These are phyloP conservation scores for Parazoanthus atlanticus DNA, from an alignment of 92 coral and sea anemone genomes.

Conservation along the genomic window DNA sequence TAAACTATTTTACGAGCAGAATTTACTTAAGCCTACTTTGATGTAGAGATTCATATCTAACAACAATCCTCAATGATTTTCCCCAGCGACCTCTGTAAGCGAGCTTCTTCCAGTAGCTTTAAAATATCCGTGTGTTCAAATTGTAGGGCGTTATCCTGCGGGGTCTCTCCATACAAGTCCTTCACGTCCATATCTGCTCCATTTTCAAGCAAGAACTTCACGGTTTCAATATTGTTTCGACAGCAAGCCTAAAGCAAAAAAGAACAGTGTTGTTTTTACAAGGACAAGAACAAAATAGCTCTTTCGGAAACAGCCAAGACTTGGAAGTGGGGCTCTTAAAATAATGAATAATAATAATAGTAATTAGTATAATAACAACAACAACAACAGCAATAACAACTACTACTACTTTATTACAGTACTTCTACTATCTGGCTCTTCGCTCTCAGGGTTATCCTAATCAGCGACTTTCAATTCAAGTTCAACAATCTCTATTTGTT, in stretches of 20 bases:
- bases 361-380: too few relatives aligned
- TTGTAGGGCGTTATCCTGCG: constrained; percentile 72
- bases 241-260: constrained; percentile 80
- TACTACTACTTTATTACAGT: too few relatives aligned
- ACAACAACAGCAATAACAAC: too few relatives aligned
- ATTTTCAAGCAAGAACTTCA: constrained; percentile 69
- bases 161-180: constrained; percentile 83
- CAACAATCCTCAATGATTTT: neutral
- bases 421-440: too few relatives aligned
- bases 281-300: neutral
- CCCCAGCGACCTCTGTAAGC: neutral
- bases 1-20: too few relatives aligned
- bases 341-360: too few relatives aligned
- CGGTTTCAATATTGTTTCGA: constrained; percentile 79
- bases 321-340: too few relatives aligned
- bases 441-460: too few relatives aligned
- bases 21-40: too few relatives aligned
- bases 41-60: neutral
- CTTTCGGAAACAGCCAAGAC: neutral
- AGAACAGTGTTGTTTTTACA: neutral
- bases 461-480: too few relatives aligned
- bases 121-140: constrained; percentile 65
- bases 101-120: constrained; percentile 36
- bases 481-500: too few relatives aligned
- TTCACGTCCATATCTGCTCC: constrained; percentile 65